These are phyloP conservation scores for Phalera bucephala DNA, from an alignment of 2,888 invertebrate genomes.

Conservation along the genomic window DNA sequence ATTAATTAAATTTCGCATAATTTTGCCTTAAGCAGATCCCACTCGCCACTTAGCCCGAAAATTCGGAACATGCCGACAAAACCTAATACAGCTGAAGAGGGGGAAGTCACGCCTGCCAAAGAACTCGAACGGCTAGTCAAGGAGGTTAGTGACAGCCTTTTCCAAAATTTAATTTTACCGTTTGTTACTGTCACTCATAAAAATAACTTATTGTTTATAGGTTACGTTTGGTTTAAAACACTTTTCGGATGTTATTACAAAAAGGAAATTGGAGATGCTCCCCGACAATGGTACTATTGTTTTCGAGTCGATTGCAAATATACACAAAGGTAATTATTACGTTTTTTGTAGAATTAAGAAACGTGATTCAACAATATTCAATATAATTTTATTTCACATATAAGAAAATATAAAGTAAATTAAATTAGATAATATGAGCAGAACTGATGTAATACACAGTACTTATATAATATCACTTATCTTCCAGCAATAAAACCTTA, in stretches of 20 bases:
- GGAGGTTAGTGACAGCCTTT: constrained; percentile 64
- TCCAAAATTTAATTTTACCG: constrained; percentile 7
- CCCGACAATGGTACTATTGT: constrained; percentile 97
- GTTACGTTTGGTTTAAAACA: constrained; percentile 87
- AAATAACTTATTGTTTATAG: constrained; percentile 40
- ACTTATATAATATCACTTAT: not conserved
- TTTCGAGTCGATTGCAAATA: constrained; percentile 94
- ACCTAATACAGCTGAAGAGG: constrained; percentile 80
- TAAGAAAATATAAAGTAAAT: too few relatives aligned
- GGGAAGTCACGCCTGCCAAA: constrained; percentile 86
- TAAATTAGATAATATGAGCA: too few relatives aligned
- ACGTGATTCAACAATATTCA: too few relatives aligned
- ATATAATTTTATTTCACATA: too few relatives aligned
- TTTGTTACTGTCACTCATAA: constrained; percentile 6
- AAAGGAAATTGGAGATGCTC: constrained; percentile 95
- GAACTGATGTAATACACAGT: too few relatives aligned
- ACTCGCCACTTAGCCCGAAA: constrained; percentile 86
- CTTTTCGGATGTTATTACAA: constrained; percentile 95
- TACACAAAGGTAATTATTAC: constrained; percentile 85
- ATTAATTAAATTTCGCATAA: too few relatives aligned
- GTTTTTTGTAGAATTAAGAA: constrained; percentile 71
- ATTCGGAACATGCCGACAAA: constrained; percentile 76
- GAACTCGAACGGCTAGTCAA: constrained; percentile 90
- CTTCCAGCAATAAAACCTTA: constrained; percentile 79
- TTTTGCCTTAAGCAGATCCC: constrained; percentile 69